phyloP scores from a whole-genome alignment of 2,888 invertebrate genomes.

The Apomyelois bistriatella region DNA sequence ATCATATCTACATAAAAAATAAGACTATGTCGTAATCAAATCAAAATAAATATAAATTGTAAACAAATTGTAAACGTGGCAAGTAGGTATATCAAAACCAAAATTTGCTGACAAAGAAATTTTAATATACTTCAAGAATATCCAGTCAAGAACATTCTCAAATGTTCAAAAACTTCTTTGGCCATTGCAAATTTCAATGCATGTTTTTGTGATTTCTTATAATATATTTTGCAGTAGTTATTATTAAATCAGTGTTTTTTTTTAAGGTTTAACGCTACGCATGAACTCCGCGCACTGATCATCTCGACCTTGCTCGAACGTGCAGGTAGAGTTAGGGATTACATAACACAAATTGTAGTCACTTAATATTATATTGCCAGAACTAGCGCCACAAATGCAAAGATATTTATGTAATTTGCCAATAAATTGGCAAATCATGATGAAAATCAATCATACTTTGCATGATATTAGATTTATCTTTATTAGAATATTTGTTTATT shows the following conservation, averaged over 20 bases:
- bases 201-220: neutral
- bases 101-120: too few species aligned
- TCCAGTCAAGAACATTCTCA: too few species aligned
- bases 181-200: too few species aligned
- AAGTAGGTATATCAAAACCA: too few species aligned
- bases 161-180: too few species aligned
- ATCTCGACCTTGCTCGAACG: conserved; percentile 29
- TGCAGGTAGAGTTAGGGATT: conserved; percentile 1
- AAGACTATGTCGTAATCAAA: conserved; percentile 15
- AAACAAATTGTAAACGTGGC: neutral
- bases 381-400: neutral
- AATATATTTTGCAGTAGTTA: conserved; percentile 5
- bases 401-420: neutral
- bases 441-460: neutral
- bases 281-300: conserved; percentile 28
- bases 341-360: conserved; percentile 19
- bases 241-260: conserved; percentile 7
- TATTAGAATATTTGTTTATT: conserved; percentile 1
- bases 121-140: too few species aligned
- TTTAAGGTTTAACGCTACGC: conserved; percentile 32
- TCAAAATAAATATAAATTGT: neutral
- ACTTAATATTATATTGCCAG: conserved; percentile 10
- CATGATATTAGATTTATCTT: neutral
- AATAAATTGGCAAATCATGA: conserved; percentile 6
- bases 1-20: neutral